These are phyloP conservation scores for Ernsta delagoae DNA, from an alignment of 2,888 invertebrate species.

Conservation along the genomic window DNA sequence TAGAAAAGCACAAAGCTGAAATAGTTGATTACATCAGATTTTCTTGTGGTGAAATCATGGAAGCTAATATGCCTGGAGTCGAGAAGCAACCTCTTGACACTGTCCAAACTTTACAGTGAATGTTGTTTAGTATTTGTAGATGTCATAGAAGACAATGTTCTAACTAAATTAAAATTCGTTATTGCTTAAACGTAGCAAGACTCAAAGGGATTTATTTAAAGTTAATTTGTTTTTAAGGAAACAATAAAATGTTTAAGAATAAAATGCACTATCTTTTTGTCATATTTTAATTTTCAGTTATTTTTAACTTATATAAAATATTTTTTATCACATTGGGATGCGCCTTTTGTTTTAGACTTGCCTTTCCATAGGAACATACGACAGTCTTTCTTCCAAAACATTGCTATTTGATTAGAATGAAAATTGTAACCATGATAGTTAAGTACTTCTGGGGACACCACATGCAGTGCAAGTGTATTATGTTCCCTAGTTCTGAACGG, in stretches of 20 bases:
- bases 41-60: constrained; percentile 91
- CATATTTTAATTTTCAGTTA: background rate
- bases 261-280: background rate
- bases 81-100: constrained; percentile 83
- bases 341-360: constrained; percentile 51
- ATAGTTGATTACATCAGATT: constrained; percentile 93
- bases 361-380: constrained; percentile 87
- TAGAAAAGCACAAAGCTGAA: constrained; percentile 86
- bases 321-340: constrained; percentile 39
- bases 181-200: background rate
- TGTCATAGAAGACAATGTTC: constrained; percentile 14
- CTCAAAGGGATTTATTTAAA: background rate
- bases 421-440: constrained; percentile 83
- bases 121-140: constrained; percentile 8
- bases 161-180: constrained; percentile 1
- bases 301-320: constrained; percentile 25
- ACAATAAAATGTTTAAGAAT: constrained; percentile 41
- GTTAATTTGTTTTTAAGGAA: constrained; percentile 46
- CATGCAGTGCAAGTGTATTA: constrained; percentile 70
- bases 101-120: constrained; percentile 87
- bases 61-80: constrained; percentile 70
- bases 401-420: constrained; percentile 85
- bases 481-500: constrained; percentile 76
- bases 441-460: constrained; percentile 82
- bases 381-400: constrained; percentile 89